phyloP scores from a whole-genome alignment of 2,113 vertebrate species.

The Callorhinus ursinus region DNA sequence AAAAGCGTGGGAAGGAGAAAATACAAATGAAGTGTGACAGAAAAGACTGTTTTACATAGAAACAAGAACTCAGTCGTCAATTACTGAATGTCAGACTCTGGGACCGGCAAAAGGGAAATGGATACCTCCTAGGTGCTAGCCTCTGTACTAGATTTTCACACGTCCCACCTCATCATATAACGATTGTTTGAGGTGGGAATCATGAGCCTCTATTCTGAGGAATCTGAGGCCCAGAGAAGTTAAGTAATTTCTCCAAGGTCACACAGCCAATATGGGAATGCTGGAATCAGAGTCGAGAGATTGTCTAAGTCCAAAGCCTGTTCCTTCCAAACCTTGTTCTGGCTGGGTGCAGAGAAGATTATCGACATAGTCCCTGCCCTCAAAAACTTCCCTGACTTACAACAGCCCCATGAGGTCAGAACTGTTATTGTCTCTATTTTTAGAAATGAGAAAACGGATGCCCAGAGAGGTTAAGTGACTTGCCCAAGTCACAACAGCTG shows the following conservation, averaged over 20 bases:
- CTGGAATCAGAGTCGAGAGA: background rate
- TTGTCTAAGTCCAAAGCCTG: background rate
- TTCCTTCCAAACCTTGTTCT: background rate
- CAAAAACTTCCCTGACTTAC: background rate
- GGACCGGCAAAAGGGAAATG: background rate
- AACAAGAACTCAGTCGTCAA: background rate
- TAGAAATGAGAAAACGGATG: slow-evolving; percentile 53
- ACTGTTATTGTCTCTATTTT: slow-evolving; percentile 34
- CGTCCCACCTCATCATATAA: background rate
- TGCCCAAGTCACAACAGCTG: background rate
- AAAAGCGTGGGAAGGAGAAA: background rate
- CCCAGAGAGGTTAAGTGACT: slow-evolving; percentile 30
- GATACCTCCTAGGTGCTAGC: background rate
- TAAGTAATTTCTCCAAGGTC: background rate
- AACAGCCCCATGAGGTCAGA: slow-evolving; percentile 46
- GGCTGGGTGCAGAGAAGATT: background rate
- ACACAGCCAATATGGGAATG: background rate
- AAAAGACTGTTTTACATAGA: background rate
- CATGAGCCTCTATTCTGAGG: background rate
- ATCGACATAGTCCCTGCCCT: background rate
- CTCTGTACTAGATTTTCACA: background rate
- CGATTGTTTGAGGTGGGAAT: background rate
- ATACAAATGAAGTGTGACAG: background rate
- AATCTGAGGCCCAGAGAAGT: background rate
- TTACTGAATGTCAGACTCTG: background rate